Base-by-base conservation (phyloP, 2,113 vertebrate genomes). In the Notiomystis cincta region DNA sequence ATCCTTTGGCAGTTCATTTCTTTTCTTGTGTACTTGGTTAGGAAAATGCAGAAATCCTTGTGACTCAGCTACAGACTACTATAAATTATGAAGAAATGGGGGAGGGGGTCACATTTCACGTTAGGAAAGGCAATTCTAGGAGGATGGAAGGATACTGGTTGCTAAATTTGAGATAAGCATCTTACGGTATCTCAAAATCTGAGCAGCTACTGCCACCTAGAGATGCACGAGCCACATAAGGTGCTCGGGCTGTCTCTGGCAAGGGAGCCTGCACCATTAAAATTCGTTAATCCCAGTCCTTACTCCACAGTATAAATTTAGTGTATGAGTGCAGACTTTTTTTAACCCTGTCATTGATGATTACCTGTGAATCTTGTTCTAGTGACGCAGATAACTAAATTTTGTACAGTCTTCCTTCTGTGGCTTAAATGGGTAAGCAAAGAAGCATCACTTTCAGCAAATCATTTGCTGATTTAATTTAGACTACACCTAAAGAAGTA, bases 201-300 rank as follows among this genome's bases (percentile, higher is more conserved):
- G 93, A 95, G 94, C 88, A 83, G 75, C 95, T 95, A 95, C 94
- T 38, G 96, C 96, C 97, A 97, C 87, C 97, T 98, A 97, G 95
- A 96, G 97, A 96, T 94, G 71, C 73, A 66, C 5, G 31, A 62
- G 19, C 54, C 71, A 33, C 81, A 73, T 54, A 58, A 30, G 12
- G 62, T 57, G 91, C 48, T 71, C 1, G 5, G 48, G 30, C 82
- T 73, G 72, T 42, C 35, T 69, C 65, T 65, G 44, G 20, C 22
- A 35, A 31, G 19, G 31, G 44, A 62, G 47, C 4, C 35, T 30
- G 38, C 27, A 11, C 62, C 21, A 38, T 13, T 40, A 30, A 53
- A 82, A 37, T 9, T 18, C 71, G 61, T 9, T 40, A 44, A 64
- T 79, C 44, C 24, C 25, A 37, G 4, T 20, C 13, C 4, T 56